Evolutionary conservation across 2,113 vertebrate genomes (phyloP), one percentile per base, ranked within the genome.

Genomic region (Odobenus rosmarus): DNA sequence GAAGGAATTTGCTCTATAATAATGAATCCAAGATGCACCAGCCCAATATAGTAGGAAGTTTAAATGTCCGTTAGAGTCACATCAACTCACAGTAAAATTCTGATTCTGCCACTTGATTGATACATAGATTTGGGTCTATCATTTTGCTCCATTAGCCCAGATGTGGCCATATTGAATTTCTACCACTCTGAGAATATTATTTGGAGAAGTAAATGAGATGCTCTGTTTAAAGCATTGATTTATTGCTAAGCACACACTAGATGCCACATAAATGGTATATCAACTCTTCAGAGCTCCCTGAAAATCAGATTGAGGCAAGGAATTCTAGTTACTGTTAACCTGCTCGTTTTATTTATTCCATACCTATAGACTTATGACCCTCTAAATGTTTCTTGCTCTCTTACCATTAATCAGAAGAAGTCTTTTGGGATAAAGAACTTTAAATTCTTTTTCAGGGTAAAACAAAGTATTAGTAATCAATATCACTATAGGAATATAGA

Each of bases 201-300:
- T 96, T 90, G 72, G 74, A 87, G 55, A 87, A 94, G 55, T 84
- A 92, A 81, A 90, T 92, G 51, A 39, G 72, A 71, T 95, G 36
- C 92, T 72, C 4, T 69, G 33, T 81, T 49, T 88, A 93, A 92
- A 94, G 53, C 42, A 72, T 2, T 72, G 26, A 14, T 74, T 59
- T 39, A 72, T 82, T 92, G n/a, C 51, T 64, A 85, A 28, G 21
- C 49, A 69, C 1, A 67, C 8, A 71, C 16, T 57, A 39, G 67
- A 55, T 90, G 16, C 18, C 39, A 81, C 87, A 76, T 67, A 67
- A 7, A 62, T 49, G 19, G 33, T 87, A 9, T 26, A 49, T 80
- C 39, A 84, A 36, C n/a, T 81, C 57, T 69, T 84, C 39, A 84
- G 10, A 87, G 33, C 39, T 95, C 46, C 13, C n/a, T 57, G 33